Evolutionary conservation across 2,888 invertebrate species (phyloP), one percentile per base, ranked within the genome.

Genomic region (Nipponacmea schrenckii): DNA sequence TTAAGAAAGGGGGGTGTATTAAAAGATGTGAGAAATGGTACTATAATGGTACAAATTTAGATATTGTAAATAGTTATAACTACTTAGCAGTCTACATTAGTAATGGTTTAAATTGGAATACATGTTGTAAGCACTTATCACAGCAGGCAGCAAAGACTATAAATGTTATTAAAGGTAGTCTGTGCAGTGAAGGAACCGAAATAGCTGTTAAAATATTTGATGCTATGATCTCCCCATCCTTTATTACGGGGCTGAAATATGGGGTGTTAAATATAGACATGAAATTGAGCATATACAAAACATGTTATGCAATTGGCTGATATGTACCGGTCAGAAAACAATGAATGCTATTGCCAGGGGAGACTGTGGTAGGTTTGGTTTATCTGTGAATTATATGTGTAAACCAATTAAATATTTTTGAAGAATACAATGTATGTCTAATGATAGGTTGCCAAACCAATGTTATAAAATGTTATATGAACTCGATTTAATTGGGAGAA

Each of bases 1-100:
- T 74, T 62, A 75, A 68, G 45, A 75, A 75, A 65, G 72, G 70
- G 45, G 70, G 69, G 15, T 56, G 27, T 26, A 62, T 74, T 10
- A 44, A 67, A n/a, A 68, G 62, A 67, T 62, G 67, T 50, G 73
- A 74, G 62, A 65, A 62, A 26, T 74, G 70, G 75, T 50, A 50
- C 20, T 50, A 50, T 50, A 10, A 15, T 17, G 50, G 50, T 5
- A 14, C 5, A 14, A 17, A 14, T 17, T 14, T 50, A 7, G 20
- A 50, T 14, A 50, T 15, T 14, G 50, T 50, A n/a, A 50, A 50
- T 50, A 7, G 20, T 50, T 50, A 50, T 20, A 50, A 50, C 10
- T 50, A 50, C 15, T 15, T 50, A 14, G 50, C 14, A n/a, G 15
- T 50, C 15, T 14, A 14, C 14, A 14, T 50, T 15, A 50, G 14